phyloP scores from a whole-genome alignment of 2,888 invertebrate species.

The Caenorhabditis sp. region DNA sequence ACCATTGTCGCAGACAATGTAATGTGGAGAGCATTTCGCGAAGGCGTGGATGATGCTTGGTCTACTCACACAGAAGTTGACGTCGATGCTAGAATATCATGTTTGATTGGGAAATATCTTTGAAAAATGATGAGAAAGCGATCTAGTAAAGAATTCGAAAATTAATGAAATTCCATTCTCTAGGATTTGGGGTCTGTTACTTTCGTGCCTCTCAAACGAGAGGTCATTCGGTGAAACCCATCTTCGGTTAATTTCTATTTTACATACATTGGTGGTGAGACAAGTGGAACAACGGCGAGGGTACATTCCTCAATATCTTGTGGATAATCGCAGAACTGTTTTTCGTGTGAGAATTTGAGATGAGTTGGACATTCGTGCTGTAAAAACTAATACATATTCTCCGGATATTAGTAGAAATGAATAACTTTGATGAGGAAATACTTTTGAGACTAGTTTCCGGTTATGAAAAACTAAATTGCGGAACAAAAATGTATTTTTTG shows the following conservation, averaged over 20 bases:
- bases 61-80: conserved; percentile 29
- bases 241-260: too few species aligned
- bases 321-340: conserved; percentile 29
- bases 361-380: conserved; percentile 35
- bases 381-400: conserved; percentile 3
- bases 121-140: too few species aligned
- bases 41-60: conserved; percentile 29
- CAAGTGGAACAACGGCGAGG: background rate
- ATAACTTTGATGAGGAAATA: background rate
- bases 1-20: conserved; percentile 32
- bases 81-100: conserved; percentile 14
- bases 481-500: too few species aligned
- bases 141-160: too few species aligned
- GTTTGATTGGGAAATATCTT: background rate
- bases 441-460: too few species aligned
- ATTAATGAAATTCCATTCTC: too few species aligned
- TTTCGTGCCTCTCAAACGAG: too few species aligned
- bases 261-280: conserved; percentile 30
- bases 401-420: too few species aligned
- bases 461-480: too few species aligned
- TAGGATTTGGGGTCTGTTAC: too few species aligned
- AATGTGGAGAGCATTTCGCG: conserved; percentile 34
- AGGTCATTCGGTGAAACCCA: too few species aligned
- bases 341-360: conserved; percentile 34
- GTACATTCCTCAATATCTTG: conserved; percentile 35